Evolutionary conservation across 1,140 invertebrate genomes (phyloP).

Genomic region (Drosophila seguyi): DNA sequence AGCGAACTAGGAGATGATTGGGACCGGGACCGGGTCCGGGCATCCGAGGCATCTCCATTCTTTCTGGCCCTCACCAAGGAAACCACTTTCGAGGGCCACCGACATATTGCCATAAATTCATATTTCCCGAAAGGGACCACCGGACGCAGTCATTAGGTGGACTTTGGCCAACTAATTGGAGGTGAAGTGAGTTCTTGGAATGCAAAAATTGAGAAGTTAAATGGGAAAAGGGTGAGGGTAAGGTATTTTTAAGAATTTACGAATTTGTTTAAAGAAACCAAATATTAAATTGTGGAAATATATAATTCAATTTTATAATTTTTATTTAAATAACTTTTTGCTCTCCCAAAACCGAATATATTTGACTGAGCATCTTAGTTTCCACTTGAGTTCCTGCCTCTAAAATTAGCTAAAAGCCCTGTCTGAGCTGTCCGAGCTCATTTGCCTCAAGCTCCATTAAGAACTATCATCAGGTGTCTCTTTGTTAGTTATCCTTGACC

Average conservation of each 20-base stretch:
- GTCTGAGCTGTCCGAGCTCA: slow-evolving; percentile 5
- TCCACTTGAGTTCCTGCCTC: not conserved
- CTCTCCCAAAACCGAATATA: too few species aligned
- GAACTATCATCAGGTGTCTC: slow-evolving; percentile 42
- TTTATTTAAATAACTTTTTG: too few species aligned
- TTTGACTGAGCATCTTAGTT: not conserved
- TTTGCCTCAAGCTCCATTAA: slow-evolving; percentile 26
- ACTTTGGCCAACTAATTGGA: slow-evolving; percentile 8
- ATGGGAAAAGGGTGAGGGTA: too few species aligned
- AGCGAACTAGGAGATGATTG: slow-evolving; percentile 19
- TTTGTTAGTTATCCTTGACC: slow-evolving; percentile 39
- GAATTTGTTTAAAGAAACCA: not conserved
- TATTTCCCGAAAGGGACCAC: slow-evolving; percentile 1
- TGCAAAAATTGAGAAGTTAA: not conserved
- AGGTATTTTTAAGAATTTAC: not conserved
- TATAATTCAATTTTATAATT: too few species aligned
- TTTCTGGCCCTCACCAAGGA: not conserved
- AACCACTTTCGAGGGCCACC: slow-evolving; percentile 1
- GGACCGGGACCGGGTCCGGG: too few species aligned
- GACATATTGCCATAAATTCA: slow-evolving; percentile 7
- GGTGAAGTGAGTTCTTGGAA: not conserved
- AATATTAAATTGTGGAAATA: too few species aligned
- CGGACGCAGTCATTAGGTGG: not conserved
- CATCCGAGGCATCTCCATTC: not conserved
- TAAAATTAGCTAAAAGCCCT: slow-evolving; percentile 15